Evolutionary conservation across 2,797 vertebrate genomes (phyloP).

Genomic region (Myotis vivesi): DNA sequence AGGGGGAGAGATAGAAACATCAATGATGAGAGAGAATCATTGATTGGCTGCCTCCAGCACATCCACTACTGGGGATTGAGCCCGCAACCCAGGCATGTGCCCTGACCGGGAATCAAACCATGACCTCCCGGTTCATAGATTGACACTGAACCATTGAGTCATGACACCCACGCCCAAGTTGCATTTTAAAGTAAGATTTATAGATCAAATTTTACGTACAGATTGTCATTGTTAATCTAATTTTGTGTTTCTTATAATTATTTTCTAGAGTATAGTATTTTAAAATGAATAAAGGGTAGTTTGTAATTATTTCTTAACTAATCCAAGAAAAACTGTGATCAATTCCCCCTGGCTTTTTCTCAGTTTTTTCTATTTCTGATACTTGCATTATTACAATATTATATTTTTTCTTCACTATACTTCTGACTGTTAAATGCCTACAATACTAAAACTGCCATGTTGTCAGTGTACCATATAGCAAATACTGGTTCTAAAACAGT

Average conservation of each 20-base stretch:
- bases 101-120: too few species aligned
- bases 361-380: neutral
- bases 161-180: too few species aligned
- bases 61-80: too few species aligned
- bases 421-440: neutral
- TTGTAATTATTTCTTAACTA: neutral
- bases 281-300: neutral
- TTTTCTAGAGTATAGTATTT: neutral
- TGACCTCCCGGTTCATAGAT: too few species aligned
- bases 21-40: too few species aligned
- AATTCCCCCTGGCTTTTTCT: neutral
- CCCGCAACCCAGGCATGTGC: too few species aligned
- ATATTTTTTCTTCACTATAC: neutral
- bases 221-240: neutral
- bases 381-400: neutral
- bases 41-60: too few species aligned
- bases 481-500: neutral
- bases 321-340: neutral
- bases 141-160: too few species aligned
- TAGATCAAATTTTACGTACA: neutral
- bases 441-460: neutral
- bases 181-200: neutral
- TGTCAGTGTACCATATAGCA: neutral
- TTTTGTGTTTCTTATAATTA: neutral
- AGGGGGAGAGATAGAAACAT: too few species aligned